A percentile compares a stretch with the other conserved stretches of the same genome.
These are phyloP conservation scores for Tromatobia lineatoria DNA, from an alignment of 2,888 invertebrate genomes.

Conservation along the genomic window DNA sequence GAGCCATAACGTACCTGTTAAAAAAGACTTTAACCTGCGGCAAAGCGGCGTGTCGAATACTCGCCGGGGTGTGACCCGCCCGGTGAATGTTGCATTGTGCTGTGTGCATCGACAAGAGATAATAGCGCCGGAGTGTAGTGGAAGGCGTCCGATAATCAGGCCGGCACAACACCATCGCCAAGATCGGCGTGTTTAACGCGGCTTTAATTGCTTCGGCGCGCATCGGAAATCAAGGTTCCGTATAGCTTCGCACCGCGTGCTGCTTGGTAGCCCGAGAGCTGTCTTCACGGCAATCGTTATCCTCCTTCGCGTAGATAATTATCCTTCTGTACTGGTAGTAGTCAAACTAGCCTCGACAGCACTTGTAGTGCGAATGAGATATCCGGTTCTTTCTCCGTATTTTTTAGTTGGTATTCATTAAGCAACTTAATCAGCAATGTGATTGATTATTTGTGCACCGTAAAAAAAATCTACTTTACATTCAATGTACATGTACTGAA, in stretches of 20 bases:
- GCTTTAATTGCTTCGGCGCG: conserved; percentile 65
- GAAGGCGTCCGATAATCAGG: conserved; percentile 69
- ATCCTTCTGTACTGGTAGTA: conserved; percentile 12
- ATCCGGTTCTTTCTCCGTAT: background rate
- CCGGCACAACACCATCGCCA: conserved; percentile 48
- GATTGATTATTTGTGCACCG: background rate
- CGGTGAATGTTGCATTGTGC: conserved; percentile 52
- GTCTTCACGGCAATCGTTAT: conserved; percentile 63
- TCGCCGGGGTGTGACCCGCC: conserved; percentile 56
- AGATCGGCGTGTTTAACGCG: conserved; percentile 59
- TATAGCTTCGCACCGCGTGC: conserved; percentile 3
- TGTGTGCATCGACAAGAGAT: conserved; percentile 55
- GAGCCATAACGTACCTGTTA: background rate
- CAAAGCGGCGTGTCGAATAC: conserved; percentile 49
- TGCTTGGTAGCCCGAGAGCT: background rate
- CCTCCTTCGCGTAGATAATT: conserved; percentile 63
- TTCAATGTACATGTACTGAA: no score
- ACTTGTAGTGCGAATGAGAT: background rate
- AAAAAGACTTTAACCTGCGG: conserved; percentile 41
- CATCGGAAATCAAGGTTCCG: conserved; percentile 51
- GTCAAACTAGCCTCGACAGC: background rate
- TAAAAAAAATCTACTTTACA: no score
- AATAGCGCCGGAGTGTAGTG: conserved; percentile 24
- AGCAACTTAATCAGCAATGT: background rate
- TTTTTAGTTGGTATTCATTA: background rate